phyloP scores from a whole-genome alignment of 2,113 vertebrate species.

The Rhabdomys dilectus region DNA sequence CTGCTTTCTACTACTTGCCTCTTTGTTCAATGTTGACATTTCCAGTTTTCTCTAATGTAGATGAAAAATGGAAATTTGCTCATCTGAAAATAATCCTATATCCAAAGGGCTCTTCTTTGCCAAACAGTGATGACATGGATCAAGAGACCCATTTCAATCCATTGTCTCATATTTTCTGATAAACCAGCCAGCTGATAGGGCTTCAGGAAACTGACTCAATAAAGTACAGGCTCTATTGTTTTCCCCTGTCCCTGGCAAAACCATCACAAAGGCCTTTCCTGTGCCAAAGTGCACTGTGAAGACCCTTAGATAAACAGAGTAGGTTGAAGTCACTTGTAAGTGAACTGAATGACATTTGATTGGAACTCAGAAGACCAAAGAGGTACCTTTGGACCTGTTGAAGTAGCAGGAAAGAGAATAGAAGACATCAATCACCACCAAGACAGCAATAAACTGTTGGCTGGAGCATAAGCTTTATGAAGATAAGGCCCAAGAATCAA shows the following conservation, averaged over 20 bases:
- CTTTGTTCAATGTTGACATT: conserved; percentile 58
- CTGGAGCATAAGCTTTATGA: background rate
- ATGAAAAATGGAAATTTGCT: conserved; percentile 38
- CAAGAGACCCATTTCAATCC: background rate
- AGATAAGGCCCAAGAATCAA: conserved; percentile 23
- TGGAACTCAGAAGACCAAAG: background rate
- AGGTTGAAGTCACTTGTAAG: background rate
- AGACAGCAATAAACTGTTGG: conserved; percentile 42
- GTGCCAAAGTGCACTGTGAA: background rate
- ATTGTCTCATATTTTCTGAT: conserved; percentile 15
- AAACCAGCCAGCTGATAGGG: background rate
- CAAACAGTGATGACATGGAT: conserved; percentile 6
- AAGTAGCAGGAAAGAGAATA: background rate
- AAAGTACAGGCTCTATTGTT: conserved; percentile 38
- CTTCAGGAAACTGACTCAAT: background rate
- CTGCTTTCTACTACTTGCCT: conserved; percentile 15
- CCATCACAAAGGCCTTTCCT: background rate
- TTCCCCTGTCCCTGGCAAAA: background rate
- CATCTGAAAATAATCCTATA: background rate
- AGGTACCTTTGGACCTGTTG: background rate
- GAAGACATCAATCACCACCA: conserved; percentile 35
- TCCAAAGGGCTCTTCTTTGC: background rate
- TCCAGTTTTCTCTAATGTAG: conserved; percentile 29
- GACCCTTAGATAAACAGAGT: conserved; percentile 4
- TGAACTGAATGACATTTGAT: conserved; percentile 10